Conservation (phyloP, 2,797 vertebrate genomes). For the Eidolon dupreanum region DNA sequence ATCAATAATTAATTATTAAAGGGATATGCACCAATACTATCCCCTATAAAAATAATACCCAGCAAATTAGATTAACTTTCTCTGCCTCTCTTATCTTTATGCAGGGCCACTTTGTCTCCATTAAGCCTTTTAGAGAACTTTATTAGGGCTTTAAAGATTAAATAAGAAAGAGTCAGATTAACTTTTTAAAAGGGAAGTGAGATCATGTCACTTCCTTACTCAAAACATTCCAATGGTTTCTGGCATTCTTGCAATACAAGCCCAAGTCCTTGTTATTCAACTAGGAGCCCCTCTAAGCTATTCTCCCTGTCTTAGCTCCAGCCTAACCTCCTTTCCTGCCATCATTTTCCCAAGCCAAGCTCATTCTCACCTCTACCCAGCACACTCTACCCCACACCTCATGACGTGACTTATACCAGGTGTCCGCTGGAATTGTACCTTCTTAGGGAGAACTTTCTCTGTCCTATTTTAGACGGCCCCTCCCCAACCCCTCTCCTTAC, state of each 20-base stretch:
- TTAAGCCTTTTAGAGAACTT: constrained; percentile 40
- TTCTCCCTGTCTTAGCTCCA: neutral
- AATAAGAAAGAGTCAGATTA: constrained; percentile 53
- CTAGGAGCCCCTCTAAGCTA: neutral
- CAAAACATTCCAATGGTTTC: neutral
- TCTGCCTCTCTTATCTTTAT: constrained; percentile 31
- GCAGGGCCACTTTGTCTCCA: constrained; percentile 6
- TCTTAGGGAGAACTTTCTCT: neutral
- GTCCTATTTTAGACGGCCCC: neutral
- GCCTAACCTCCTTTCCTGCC: neutral
- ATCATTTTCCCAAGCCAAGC: neutral
- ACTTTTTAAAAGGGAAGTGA: constrained; percentile 50
- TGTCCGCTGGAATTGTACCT: neutral
- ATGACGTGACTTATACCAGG: neutral
- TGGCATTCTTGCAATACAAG: neutral
- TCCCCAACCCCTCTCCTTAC: neutral
- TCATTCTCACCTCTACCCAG: neutral
- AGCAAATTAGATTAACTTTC: constrained; percentile 47
- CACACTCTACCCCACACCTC: too few relatives aligned
- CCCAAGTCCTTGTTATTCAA: neutral
- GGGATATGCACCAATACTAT: neutral
- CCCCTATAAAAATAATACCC: constrained; percentile 9
- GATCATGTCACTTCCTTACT: constrained; percentile 18
- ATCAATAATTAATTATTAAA: constrained; percentile 55
- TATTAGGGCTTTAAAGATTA: constrained; percentile 68